Percentiles rank a stretch among this genome's conserved stretches.
Conservation (phyloP, 2,113 vertebrate genomes). For the Hyperopisus bebe region DNA sequence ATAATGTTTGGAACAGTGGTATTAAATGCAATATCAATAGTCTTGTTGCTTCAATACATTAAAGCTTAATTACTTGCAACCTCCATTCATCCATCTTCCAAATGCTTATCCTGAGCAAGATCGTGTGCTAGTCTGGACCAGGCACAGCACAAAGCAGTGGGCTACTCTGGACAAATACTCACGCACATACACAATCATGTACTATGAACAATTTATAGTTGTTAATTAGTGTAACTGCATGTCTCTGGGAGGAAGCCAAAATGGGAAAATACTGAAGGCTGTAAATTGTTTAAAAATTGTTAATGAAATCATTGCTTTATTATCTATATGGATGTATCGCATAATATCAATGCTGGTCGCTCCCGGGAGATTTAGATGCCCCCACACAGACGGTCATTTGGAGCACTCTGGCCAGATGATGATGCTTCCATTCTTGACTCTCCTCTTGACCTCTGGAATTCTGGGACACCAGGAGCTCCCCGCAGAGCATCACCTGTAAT, state of each 20-base stretch:
- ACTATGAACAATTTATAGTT: neutral
- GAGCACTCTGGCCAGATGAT: neutral
- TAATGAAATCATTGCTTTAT: neutral
- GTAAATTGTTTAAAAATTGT: neutral
- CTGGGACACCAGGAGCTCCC: neutral
- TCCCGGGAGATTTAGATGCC: neutral
- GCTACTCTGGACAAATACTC: neutral
- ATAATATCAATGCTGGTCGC: neutral
- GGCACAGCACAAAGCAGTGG: neutral
- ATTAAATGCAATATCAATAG: neutral
- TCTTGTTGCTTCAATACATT: neutral
- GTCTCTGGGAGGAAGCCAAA: neutral
- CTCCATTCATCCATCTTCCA: neutral
- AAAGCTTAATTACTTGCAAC: neutral
- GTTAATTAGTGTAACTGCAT: neutral
- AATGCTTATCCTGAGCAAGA: neutral
- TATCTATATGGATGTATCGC: neutral
- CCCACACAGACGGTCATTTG: neutral
- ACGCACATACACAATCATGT: neutral
- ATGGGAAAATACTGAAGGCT: neutral
- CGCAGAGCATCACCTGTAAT: neutral
- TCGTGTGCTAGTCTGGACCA: neutral
- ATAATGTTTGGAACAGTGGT: too few relatives aligned
- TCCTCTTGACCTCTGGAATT: neutral
- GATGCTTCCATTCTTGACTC: neutral